phyloP scores from a whole-genome alignment of 2,113 vertebrate species.

The pig (Sus scrofa) region DNA sequence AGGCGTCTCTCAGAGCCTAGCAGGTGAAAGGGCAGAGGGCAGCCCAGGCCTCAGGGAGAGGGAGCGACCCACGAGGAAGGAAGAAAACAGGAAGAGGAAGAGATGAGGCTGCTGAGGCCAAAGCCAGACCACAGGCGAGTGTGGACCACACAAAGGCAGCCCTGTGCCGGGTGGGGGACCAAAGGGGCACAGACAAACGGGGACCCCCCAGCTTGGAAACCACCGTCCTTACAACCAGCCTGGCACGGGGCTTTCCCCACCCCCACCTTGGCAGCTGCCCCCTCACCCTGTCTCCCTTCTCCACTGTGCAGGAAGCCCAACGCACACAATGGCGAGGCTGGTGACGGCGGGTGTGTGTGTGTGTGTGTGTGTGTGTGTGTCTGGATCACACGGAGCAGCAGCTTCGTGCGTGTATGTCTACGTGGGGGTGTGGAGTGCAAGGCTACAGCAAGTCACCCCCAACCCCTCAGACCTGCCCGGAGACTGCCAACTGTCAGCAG shows the following conservation, averaged over 20 bases:
- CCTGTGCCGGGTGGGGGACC: constrained; percentile 9
- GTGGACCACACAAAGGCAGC: constrained; percentile 64
- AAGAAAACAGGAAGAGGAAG: constrained; percentile 83
- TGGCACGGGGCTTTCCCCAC: constrained; percentile 82
- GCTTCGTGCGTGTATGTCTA: accelerated
- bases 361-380: no score
- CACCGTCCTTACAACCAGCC: constrained; percentile 64
- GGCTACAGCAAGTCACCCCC: neutral
- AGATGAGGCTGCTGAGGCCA: constrained; percentile 62
- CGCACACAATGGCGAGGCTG: neutral
- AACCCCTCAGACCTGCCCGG: neutral
- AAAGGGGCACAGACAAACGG: constrained; percentile 59
- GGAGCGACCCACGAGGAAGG: constrained; percentile 70
- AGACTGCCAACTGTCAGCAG: neutral
- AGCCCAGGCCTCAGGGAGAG: constrained; percentile 66
- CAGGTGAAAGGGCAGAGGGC: constrained; percentile 83
- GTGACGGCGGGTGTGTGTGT: no score
- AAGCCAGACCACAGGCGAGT: constrained; percentile 76
- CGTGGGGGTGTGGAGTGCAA: neutral
- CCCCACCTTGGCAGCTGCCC: constrained; percentile 74
- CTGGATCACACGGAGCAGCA: neutral
- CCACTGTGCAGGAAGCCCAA: constrained; percentile 11
- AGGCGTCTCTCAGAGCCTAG: neutral
- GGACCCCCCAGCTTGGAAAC: constrained; percentile 78
- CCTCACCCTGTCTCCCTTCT: constrained; percentile 27